phyloP scores from a whole-genome alignment of 2,113 vertebrate genomes.

The Pelmatolapia mariae region DNA sequence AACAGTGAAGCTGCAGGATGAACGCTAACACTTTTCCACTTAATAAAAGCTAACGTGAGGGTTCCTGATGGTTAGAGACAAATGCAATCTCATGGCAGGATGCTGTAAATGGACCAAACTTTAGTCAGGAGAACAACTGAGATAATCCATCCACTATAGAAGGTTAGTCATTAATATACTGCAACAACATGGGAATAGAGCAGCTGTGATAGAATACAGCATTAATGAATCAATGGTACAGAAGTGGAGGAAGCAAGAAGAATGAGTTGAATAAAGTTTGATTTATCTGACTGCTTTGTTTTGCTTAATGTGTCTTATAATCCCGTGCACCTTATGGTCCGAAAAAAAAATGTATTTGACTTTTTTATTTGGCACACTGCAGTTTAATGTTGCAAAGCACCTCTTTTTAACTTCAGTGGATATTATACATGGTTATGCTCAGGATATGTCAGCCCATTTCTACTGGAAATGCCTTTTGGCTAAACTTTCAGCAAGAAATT shows the following conservation, averaged over 20 bases:
- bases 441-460: background rate
- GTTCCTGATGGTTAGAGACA: too few species aligned
- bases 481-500: background rate
- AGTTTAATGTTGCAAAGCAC: background rate
- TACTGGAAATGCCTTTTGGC: background rate
- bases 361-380: background rate
- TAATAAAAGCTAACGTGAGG: accelerated
- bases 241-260: background rate
- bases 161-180: too few species aligned
- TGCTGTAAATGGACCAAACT: too few species aligned
- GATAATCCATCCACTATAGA: too few species aligned
- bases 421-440: background rate
- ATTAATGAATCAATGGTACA: background rate
- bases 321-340: background rate
- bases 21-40: too few species aligned
- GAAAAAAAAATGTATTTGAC: background rate
- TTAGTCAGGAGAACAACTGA: too few species aligned
- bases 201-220: background rate
- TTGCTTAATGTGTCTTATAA: accelerated
- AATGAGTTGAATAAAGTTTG: accelerated
- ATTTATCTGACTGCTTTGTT: background rate
- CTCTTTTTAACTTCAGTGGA: background rate
- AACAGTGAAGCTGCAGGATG: too few species aligned
- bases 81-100: too few species aligned
- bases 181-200: too few species aligned